Percentiles rank a stretch among this genome's conserved stretches.
Conservation (phyloP, 1,140 invertebrate genomes). For the Euura saliciscinereae region DNA sequence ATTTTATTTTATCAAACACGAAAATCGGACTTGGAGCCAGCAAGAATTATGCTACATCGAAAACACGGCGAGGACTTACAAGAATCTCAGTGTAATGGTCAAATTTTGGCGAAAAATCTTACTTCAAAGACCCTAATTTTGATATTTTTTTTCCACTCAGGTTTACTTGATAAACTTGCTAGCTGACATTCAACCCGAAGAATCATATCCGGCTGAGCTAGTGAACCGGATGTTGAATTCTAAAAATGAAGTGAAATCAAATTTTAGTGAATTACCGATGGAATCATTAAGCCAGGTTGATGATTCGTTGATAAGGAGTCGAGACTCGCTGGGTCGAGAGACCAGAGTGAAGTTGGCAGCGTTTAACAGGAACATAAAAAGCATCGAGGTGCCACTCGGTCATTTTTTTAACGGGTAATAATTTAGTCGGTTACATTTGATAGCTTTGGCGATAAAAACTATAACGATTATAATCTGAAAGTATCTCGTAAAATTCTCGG, state of each 20-base stretch:
- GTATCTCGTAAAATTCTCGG: constrained; percentile 2
- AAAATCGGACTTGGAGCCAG: constrained; percentile 36
- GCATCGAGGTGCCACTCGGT: constrained; percentile 29
- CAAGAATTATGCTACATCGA: constrained; percentile 44
- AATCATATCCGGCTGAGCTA: not conserved
- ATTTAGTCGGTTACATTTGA: constrained; percentile 19
- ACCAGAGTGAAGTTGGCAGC: not conserved
- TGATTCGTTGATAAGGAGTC: not conserved
- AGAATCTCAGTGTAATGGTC: constrained; percentile 36
- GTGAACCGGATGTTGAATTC: not conserved
- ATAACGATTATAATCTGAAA: not conserved
- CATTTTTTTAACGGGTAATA: constrained; percentile 40
- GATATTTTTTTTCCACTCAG: constrained; percentile 24
- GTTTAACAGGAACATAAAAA: not conserved
- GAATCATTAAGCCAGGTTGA: not conserved
- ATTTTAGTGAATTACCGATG: not conserved
- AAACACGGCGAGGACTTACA: constrained; percentile 36
- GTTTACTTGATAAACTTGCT: constrained; percentile 42
- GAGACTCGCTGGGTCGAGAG: not conserved
- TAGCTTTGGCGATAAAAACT: constrained; percentile 7
- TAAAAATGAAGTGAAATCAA: not conserved
- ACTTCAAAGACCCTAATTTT: constrained; percentile 8
- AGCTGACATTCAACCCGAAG: not conserved
- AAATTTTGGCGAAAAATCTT: not conserved
- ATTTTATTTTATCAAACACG: constrained; percentile 44